Percentiles rank a stretch among this genome's conserved stretches.
Evolutionary conservation across 2,888 invertebrate genomes (phyloP).

Genomic region (Sarcophaga subvicina): DNA sequence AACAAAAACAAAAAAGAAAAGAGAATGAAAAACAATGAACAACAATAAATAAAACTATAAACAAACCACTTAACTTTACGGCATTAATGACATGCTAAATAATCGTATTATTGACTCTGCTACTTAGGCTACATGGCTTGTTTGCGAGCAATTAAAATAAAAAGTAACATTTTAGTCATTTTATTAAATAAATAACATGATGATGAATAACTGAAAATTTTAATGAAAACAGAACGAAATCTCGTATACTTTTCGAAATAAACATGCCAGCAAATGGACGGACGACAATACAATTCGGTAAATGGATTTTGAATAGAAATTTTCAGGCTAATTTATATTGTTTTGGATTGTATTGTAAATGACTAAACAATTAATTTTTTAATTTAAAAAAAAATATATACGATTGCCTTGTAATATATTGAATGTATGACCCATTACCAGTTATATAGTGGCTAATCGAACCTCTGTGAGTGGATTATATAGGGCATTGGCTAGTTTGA

Average conservation of each 20-base stretch:
- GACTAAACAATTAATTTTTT: too few species aligned
- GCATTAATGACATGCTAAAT: conserved; percentile 44
- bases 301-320: too few species aligned
- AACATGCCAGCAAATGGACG: background rate
- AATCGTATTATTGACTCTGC: conserved; percentile 47
- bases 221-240: background rate
- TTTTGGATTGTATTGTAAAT: too few species aligned
- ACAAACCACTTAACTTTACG: conserved; percentile 50
- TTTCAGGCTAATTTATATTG: too few species aligned
- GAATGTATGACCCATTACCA: too few species aligned
- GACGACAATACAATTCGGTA: background rate
- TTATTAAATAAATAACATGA: conserved; percentile 18
- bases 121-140: background rate
- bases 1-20: background rate
- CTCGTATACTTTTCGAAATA: background rate
- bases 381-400: too few species aligned
- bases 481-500: too few species aligned
- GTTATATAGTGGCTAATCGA: too few species aligned
- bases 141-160: conserved; percentile 46
- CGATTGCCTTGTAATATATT: too few species aligned
- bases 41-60: background rate
- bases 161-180: conserved; percentile 1
- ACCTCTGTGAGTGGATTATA: too few species aligned
- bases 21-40: background rate
- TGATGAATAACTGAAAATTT: conserved; percentile 24